These are phyloP conservation scores for Bombus fervidus DNA, from an alignment of 1,140 invertebrate species.

Conservation along the genomic window DNA sequence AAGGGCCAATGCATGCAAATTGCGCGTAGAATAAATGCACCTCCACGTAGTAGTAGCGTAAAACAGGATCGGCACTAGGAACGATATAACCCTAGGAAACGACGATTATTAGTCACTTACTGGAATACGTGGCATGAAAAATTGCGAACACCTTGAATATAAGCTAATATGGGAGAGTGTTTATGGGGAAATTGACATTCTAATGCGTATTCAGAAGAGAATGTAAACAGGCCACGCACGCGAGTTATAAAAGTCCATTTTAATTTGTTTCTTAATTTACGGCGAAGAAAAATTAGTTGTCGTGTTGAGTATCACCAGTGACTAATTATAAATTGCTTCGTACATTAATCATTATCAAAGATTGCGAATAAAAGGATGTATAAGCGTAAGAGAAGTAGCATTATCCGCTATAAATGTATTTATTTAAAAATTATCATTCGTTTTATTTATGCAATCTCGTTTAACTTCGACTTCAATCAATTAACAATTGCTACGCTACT, in stretches of 20 bases:
- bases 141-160: neutral
- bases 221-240: too few species aligned
- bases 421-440: neutral
- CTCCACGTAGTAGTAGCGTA: neutral
- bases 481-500: conserved; percentile 18
- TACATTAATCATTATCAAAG: too few species aligned
- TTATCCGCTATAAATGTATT: neutral
- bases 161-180: neutral
- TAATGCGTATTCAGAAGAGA: too few species aligned
- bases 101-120: conserved; percentile 33
- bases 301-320: too few species aligned
- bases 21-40: conserved; percentile 39
- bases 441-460: neutral
- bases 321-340: too few species aligned
- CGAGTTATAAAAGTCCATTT: neutral
- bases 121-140: neutral
- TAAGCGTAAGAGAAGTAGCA: neutral
- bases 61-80: conserved; percentile 17
- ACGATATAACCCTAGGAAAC: conserved; percentile 6
- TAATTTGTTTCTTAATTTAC: neutral
- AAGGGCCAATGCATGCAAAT: conserved; percentile 41
- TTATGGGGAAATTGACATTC: too few species aligned
- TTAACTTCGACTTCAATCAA: neutral
- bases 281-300: neutral
- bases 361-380: neutral